phyloP scores from a whole-genome alignment of 2,888 invertebrate species.

The Ctenicera cuprea region DNA sequence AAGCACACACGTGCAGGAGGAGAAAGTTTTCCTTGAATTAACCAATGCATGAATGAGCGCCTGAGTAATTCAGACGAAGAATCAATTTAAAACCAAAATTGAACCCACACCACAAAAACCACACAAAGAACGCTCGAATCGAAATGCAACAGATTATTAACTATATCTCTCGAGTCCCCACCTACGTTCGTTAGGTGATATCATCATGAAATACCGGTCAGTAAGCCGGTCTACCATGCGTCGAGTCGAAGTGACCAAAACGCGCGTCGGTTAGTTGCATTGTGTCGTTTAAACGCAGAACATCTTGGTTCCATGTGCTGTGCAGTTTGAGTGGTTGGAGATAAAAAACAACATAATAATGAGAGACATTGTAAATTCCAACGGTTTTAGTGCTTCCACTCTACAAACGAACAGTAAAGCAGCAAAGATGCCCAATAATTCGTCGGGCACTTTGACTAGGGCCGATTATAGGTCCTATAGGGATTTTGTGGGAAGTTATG shows the following conservation, averaged over 20 bases:
- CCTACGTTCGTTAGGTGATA: constrained; percentile 49
- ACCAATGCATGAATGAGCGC: constrained; percentile 33
- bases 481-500: constrained; percentile 66
- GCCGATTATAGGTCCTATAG: constrained; percentile 67
- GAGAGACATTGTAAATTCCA: constrained; percentile 66
- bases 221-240: constrained; percentile 51
- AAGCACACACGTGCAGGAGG: constrained; percentile 1
- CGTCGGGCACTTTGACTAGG: constrained; percentile 38
- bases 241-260: constrained; percentile 44
- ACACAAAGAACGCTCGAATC: constrained; percentile 43
- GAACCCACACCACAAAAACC: constrained; percentile 39
- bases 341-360: constrained; percentile 22
- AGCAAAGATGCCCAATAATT: constrained; percentile 10
- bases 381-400: constrained; percentile 73
- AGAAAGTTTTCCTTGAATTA: constrained; percentile 29
- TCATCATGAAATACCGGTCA: constrained; percentile 56
- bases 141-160: constrained; percentile 40
- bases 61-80: constrained; percentile 31
- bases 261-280: constrained; percentile 37
- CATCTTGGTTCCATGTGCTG: constrained; percentile 21
- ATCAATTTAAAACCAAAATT: constrained; percentile 37
- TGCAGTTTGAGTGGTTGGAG: neutral
- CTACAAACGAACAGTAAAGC: constrained; percentile 19
- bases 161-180: constrained; percentile 43
- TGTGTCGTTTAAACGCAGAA: constrained; percentile 28